Evolutionary conservation across 1,140 invertebrate species (phyloP).

Genomic region (Drosophila virilis): DNA sequence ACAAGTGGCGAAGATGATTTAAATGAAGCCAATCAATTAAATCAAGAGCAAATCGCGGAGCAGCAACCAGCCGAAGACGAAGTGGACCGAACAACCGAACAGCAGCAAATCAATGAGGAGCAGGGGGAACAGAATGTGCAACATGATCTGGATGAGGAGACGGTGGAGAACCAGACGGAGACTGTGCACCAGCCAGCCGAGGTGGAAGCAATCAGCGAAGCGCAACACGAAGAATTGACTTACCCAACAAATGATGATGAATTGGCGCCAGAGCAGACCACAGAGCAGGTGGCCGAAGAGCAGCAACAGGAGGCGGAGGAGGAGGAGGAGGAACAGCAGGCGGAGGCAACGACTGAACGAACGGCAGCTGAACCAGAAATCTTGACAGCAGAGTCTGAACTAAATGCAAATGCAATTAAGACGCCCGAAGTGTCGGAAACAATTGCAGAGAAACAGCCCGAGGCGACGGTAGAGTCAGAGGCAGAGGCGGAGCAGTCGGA

Average conservation of each 20-base stretch:
- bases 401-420: slow-evolving; percentile 80
- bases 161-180: slow-evolving; percentile 19
- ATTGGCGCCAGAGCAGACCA: slow-evolving; percentile 71
- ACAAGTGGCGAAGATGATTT: slow-evolving; percentile 80
- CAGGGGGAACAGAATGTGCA: slow-evolving; percentile 20
- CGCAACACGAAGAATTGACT: slow-evolving; percentile 75
- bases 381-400: slow-evolving; percentile 26
- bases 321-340: slow-evolving; percentile 2
- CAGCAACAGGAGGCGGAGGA: slow-evolving; percentile 6
- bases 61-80: slow-evolving; percentile 13
- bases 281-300: slow-evolving; percentile 43
- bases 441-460: slow-evolving; percentile 56
- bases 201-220: slow-evolving; percentile 67
- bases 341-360: slow-evolving; percentile 25
- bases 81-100: slow-evolving; percentile 36
- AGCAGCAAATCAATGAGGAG: slow-evolving; percentile 35
- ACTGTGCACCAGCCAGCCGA: slow-evolving; percentile 15
- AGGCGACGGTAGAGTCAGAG: slow-evolving; percentile 28
- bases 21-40: slow-evolving; percentile 82
- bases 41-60: slow-evolving; percentile 53
- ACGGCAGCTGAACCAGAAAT: slow-evolving; percentile 36
- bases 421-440: slow-evolving; percentile 77
- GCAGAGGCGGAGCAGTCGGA: slow-evolving; percentile 23
- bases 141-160: slow-evolving; percentile 8
- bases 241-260: slow-evolving; percentile 83